A percentile compares a stretch with the other conserved stretches of the same genome.
phyloP scores from a whole-genome alignment of 2,888 invertebrate species.

The Papilio demoleus region DNA sequence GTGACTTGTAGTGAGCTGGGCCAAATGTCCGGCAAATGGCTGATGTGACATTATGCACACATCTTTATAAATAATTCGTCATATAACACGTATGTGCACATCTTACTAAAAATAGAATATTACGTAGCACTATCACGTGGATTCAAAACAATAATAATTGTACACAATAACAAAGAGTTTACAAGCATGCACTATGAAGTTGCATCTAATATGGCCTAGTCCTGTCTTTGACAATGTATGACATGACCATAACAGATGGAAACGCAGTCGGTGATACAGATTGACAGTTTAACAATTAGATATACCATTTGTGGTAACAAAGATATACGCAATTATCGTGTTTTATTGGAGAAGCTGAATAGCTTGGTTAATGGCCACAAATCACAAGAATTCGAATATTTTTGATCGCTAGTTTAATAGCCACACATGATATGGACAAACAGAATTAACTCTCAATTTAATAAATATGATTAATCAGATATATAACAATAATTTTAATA shows the following conservation, averaged over 20 bases:
- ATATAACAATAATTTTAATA: too few relatives aligned
- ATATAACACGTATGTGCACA: not conserved
- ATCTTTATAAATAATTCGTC: not conserved
- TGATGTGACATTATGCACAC: conserved; percentile 9
- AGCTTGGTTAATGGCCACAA: not conserved
- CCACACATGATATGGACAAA: not conserved
- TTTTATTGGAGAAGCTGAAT: not conserved
- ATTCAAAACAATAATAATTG: not conserved
- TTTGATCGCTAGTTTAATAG: not conserved
- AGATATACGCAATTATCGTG: not conserved
- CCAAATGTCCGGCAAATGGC: conserved; percentile 3
- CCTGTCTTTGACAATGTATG: not conserved
- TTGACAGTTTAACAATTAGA: conserved; percentile 1
- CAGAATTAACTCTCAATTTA: not conserved
- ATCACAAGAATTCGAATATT: not conserved
- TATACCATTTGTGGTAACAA: not conserved
- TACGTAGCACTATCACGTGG: too few relatives aligned
- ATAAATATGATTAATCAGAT: not conserved
- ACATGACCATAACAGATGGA: not conserved
- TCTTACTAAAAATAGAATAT: not conserved
- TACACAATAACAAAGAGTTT: not conserved
- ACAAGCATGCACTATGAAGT: not conserved
- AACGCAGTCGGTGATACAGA: not conserved
- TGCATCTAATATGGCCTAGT: not conserved
- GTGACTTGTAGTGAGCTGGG: not conserved